Conservation (phyloP, 2,888 invertebrate species). For the Toxonevra muliebris region DNA sequence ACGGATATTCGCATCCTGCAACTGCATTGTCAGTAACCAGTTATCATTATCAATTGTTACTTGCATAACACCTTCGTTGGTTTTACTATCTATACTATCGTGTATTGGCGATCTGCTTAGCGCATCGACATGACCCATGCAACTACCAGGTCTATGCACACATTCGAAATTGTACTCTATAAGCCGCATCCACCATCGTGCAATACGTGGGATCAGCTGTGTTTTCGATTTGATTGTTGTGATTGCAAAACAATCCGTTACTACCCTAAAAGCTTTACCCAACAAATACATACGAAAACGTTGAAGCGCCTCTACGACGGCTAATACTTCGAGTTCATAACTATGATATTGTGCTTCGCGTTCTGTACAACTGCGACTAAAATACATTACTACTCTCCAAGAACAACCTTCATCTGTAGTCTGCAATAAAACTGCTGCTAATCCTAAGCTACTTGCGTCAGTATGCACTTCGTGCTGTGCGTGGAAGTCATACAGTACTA, state of each 20-base stretch:
- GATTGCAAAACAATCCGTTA: slow-evolving; percentile 27
- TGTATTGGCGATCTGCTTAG: too few species aligned
- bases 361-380: slow-evolving; percentile 32
- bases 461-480: slow-evolving; percentile 20
- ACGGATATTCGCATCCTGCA: too few species aligned
- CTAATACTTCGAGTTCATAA: slow-evolving; percentile 34
- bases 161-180: too few species aligned
- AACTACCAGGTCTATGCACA: too few species aligned
- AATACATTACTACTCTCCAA: slow-evolving; percentile 31
- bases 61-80: too few species aligned
- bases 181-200: too few species aligned
- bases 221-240: slow-evolving; percentile 26
- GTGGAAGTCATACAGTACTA: slow-evolving; percentile 2
- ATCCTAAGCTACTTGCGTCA: slow-evolving; percentile 18
- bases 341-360: slow-evolving; percentile 26
- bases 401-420: background rate
- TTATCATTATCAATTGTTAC: too few species aligned
- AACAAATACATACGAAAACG: slow-evolving; percentile 16
- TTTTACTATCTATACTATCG: too few species aligned
- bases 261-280: slow-evolving; percentile 14
- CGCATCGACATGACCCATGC: too few species aligned
- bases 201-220: slow-evolving; percentile 24
- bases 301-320: slow-evolving; percentile 23
- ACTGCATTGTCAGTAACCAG: too few species aligned
- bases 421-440: slow-evolving; percentile 22